Percentiles rank a stretch among this genome's conserved stretches.
Evolutionary conservation across 2,797 vertebrate species (phyloP).

Genomic region (Natrix natrix): DNA sequence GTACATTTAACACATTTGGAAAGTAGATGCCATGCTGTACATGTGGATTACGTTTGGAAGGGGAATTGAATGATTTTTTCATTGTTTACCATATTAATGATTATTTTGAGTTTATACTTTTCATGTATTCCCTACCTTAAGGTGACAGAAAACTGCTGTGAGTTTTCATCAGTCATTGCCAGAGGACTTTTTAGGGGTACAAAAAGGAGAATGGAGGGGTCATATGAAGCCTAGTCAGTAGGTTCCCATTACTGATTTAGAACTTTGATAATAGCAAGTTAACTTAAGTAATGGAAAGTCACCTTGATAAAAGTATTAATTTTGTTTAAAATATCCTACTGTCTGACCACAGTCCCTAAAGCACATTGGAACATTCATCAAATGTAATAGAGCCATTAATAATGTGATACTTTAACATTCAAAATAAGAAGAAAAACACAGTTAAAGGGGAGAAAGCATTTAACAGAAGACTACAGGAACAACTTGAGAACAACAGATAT

Average conservation of each 20-base stretch:
- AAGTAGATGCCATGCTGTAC: not conserved
- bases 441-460: not conserved
- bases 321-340: not conserved
- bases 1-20: not conserved
- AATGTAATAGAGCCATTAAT: not conserved
- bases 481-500: not conserved
- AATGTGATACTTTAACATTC: not conserved
- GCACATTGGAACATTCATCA: not conserved
- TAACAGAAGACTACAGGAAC: not conserved
- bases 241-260: not conserved
- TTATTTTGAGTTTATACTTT: not conserved
- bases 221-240: not conserved
- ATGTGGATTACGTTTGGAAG: not conserved
- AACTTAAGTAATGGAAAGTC: not conserved
- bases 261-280: not conserved
- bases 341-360: conserved; percentile 1
- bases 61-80: not conserved
- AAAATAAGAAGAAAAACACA: not conserved
- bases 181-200: not conserved
- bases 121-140: not conserved
- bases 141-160: not conserved
- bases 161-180: not conserved
- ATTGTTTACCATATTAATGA: not conserved
- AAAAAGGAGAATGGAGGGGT: not conserved
- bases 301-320: not conserved